phyloP scores from a whole-genome alignment of 2,888 invertebrate genomes.

The Plagodis dolabraria region DNA sequence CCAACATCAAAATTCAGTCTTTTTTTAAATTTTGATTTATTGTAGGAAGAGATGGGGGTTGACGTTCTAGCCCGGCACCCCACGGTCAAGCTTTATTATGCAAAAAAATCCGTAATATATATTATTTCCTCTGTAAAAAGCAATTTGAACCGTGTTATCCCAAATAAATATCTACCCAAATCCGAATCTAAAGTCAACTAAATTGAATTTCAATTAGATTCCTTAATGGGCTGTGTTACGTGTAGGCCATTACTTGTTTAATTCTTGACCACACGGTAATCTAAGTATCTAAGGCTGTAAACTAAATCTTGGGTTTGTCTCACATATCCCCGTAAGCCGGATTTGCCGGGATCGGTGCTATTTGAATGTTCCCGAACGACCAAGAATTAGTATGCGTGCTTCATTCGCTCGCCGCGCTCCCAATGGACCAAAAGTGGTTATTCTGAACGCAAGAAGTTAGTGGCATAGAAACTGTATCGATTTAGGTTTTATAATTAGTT shows the following conservation, averaged over 20 bases:
- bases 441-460: constrained; percentile 47
- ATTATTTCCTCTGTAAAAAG: no score
- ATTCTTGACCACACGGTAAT: constrained; percentile 83
- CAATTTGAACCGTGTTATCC: neutral
- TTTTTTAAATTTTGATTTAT: no score
- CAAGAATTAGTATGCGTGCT: constrained; percentile 83
- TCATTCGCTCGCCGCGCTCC: constrained; percentile 70
- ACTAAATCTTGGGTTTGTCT: constrained; percentile 81
- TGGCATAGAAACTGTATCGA: neutral
- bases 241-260: constrained; percentile 76
- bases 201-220: constrained; percentile 65
- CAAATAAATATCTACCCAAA: constrained; percentile 17
- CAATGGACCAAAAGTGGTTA: constrained; percentile 67
- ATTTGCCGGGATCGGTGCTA: constrained; percentile 72
- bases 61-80: no score
- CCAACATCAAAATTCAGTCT: no score
- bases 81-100: no score
- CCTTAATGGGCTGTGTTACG: constrained; percentile 56
- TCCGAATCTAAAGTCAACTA: constrained; percentile 35
- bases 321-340: constrained; percentile 82
- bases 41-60: no score
- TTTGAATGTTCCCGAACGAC: constrained; percentile 78
- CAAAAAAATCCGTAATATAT: no score
- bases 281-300: constrained; percentile 71
- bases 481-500: no score